Base-by-base conservation (phyloP, 2,113 vertebrate genomes). In the Nycticebus coucang region DNA sequence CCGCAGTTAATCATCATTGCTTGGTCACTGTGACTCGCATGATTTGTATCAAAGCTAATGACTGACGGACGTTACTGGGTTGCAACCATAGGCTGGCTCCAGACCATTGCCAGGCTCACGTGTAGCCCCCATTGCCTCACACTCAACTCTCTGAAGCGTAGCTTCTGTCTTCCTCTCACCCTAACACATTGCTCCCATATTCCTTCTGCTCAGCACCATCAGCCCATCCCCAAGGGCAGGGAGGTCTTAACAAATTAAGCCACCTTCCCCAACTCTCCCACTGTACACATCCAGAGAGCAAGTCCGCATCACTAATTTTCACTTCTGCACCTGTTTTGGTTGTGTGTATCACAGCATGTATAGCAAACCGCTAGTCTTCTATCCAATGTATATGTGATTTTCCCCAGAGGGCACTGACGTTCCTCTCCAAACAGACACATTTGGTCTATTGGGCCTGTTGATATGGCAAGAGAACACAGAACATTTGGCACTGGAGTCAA, bases 111-210 rank as follows among this genome's bases (percentile, higher is more conserved):
- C 87, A 57, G 11, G 26, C 53, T 4, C 71, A 6, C 13, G 9
- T 33, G 21, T 26, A 21, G 59, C 60, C 55, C 72, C 72, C 5
- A 2, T 37, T 13, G 28, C 74, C 79, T 33, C 19, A 9, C 50
- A 21, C 53, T 62, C 7, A 69, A 69, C 21, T 17, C 5, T 33
- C 50, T 35, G 19, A 53, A 78, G 50, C 18, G 22, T 6, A 69
- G 2, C 37, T 18, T 55, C 22, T 53, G n/a, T 13, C 68, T n/a
- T 64, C 10, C 33, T 28, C 24, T 59, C 10, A 5, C 45, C 71
- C 35, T 4, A 11, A 10, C 2, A 5, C 4, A 0, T 28, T 53
- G 35, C n/a, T 4, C 45, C 68, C 17, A 0, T 7, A 4, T 3
- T 55, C 28, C 26, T 35, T 30, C 30, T 75, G 26, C 24, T 26